Base-by-base conservation (phyloP, 2,888 invertebrate genomes). In the Rhagonycha lutea region DNA sequence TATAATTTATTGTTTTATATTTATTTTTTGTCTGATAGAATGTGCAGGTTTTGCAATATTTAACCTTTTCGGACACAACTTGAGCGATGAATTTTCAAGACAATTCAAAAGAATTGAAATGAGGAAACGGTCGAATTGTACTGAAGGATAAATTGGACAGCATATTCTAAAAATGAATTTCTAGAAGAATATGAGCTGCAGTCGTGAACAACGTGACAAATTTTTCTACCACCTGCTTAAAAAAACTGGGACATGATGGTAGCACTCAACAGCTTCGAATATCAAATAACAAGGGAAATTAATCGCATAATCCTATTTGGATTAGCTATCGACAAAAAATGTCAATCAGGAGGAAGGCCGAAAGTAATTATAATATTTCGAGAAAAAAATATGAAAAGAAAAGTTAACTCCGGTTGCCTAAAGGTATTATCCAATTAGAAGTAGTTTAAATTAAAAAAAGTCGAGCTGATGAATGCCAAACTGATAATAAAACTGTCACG, bases 401-500 rank as follows among this genome's bases (percentile, higher is more conserved):
- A 62, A 10, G 24, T 12, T 12, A 65, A 65, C 63, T 24, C n/a
- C n/a, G 24, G 24, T 26, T 26, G 63, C 63, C 63, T 65, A 23
- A n/a, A 65, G 63, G 63, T 65, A 24, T 65, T 23, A 65, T 65
- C 63, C 63, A 80, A 80, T 80, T 80, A 80, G 75, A 75, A 78
- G 76, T 68, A 68, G 78, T 74, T 79, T 69, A 60, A 77, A 76
- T 75, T 75, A 80, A 81, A 80, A 79, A 73, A 65, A 72, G 63
- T 79, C 63, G n/a, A 23, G 24, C 80, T 47, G 47, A 47, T 47
- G 80, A 75, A 81, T 79, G 79, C 80, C 77, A 75, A 76, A 68
- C 78, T 74, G 76, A 79, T 82, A 82, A 83, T 83, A 83, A 83
- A 83, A 83, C 83, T 83, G 83, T 83, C 83, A 83, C 77, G 78